phyloP scores from a whole-genome alignment of 2,888 invertebrate genomes.

The Deladenus siricidicola region DNA sequence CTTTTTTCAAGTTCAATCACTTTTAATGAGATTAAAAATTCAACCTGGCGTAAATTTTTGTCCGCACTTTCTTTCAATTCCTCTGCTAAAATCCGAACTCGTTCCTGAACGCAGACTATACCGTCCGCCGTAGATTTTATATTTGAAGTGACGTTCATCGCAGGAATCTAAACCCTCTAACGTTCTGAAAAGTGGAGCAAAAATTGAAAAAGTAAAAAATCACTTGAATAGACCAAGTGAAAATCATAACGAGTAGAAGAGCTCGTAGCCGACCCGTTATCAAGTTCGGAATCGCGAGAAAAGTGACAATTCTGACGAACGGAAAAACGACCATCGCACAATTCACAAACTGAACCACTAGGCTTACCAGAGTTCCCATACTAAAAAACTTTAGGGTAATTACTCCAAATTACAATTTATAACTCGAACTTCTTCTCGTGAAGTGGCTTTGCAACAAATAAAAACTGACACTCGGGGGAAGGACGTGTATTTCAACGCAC shows the following conservation, averaged over 20 bases:
- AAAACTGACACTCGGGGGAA: conserved; percentile 27
- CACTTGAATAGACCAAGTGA: conserved; percentile 32
- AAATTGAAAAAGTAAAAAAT: no score
- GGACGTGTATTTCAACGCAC: conserved; percentile 36
- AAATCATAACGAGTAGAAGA: conserved; percentile 22
- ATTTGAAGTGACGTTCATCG: conserved; percentile 39
- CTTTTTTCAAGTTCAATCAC: no score
- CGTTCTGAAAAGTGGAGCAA: no score
- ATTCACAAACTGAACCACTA: conserved; percentile 29
- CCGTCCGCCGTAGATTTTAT: conserved; percentile 36
- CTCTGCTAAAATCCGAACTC: conserved; percentile 31
- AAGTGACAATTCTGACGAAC: conserved; percentile 15
- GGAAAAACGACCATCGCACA: conserved; percentile 31
- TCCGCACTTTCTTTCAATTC: conserved; percentile 34
- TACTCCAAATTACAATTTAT: not conserved
- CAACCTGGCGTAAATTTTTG: conserved; percentile 14
- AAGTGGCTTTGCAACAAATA: no score
- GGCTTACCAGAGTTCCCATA: conserved; percentile 27
- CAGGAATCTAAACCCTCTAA: conserved; percentile 34
- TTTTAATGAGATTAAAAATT: no score
- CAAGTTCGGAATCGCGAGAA: conserved; percentile 25
- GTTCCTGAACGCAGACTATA: conserved; percentile 37
- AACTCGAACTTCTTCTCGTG: not conserved
- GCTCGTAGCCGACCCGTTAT: conserved; percentile 23
- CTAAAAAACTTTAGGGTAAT: conserved; percentile 24